phyloP scores from a whole-genome alignment of 1,140 invertebrate species.

The Andricus grossulariae region DNA sequence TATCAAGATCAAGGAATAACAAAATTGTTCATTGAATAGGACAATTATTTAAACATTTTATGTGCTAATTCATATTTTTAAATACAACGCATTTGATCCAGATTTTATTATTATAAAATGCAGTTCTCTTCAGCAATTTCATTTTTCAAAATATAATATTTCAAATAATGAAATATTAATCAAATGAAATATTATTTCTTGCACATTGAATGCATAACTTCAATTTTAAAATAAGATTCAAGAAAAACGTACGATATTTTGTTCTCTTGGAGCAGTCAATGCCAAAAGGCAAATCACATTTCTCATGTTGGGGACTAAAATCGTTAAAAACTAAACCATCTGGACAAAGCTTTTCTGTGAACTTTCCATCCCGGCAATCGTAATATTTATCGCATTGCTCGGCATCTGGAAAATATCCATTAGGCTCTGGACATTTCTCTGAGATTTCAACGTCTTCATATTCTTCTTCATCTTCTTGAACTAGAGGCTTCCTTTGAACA shows the following conservation, averaged over 20 bases:
- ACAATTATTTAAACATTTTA: background rate
- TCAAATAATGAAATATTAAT: no score
- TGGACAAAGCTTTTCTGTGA: slow-evolving; percentile 87
- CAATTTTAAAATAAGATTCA: slow-evolving; percentile 1
- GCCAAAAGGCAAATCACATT: slow-evolving; percentile 91
- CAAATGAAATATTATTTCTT: no score
- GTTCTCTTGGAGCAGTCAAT: slow-evolving; percentile 87
- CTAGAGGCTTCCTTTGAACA: slow-evolving; percentile 43
- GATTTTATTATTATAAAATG: background rate
- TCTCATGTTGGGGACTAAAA: slow-evolving; percentile 86
- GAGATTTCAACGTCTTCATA: slow-evolving; percentile 65
- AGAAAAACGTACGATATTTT: slow-evolving; percentile 85
- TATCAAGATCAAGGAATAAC: background rate
- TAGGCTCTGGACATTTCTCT: slow-evolving; percentile 86
- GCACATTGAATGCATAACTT: no score
- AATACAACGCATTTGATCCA: background rate
- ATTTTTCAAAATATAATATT: background rate
- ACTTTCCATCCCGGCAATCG: slow-evolving; percentile 84
- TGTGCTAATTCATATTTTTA: background rate
- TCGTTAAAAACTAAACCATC: slow-evolving; percentile 96
- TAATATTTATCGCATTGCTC: slow-evolving; percentile 95
- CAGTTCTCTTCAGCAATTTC: background rate
- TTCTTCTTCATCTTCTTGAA: slow-evolving; percentile 53
- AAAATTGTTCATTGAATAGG: background rate
- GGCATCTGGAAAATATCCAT: slow-evolving; percentile 90